A percentile compares a stretch with the other conserved stretches of the same genome.
phyloP scores from a whole-genome alignment of 1,140 invertebrate species.

The Drosophila nasuta region DNA sequence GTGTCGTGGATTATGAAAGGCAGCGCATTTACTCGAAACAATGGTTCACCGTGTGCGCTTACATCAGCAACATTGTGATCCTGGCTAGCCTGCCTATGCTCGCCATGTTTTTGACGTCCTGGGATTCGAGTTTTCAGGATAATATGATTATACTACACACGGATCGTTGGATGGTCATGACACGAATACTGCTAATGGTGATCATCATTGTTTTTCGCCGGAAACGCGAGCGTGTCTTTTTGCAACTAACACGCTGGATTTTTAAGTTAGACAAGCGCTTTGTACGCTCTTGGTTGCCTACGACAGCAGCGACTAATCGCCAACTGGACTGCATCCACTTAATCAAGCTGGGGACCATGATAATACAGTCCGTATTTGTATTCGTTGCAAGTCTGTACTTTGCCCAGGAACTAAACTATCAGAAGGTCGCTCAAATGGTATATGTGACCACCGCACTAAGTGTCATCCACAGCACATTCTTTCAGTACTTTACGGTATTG shows the following conservation, averaged over 20 bases:
- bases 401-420: neutral
- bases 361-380: slow-evolving; percentile 8
- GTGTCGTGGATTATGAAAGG: slow-evolving; percentile 20
- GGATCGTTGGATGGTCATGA: neutral
- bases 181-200: neutral
- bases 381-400: slow-evolving; percentile 8
- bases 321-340: slow-evolving; percentile 9
- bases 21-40: slow-evolving; percentile 4
- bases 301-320: neutral
- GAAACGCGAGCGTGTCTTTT: slow-evolving; percentile 6
- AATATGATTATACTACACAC: slow-evolving; percentile 5
- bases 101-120: neutral
- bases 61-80: slow-evolving; percentile 20
- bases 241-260: slow-evolving; percentile 11
- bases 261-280: slow-evolving; percentile 11
- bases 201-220: slow-evolving; percentile 14
- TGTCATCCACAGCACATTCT: slow-evolving; percentile 27
- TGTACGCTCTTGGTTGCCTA: slow-evolving; percentile 1
- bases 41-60: slow-evolving; percentile 13
- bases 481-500: slow-evolving; percentile 21
- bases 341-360: slow-evolving; percentile 1
- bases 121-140: neutral
- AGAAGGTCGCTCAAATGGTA: neutral
- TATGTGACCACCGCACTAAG: slow-evolving; percentile 13
- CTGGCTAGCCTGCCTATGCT: slow-evolving; percentile 5